Percentiles rank a stretch among this genome's conserved stretches.
These are phyloP conservation scores for Callocephalon fimbriatum DNA, from an alignment of 2,113 vertebrate species.

Conservation along the genomic window DNA sequence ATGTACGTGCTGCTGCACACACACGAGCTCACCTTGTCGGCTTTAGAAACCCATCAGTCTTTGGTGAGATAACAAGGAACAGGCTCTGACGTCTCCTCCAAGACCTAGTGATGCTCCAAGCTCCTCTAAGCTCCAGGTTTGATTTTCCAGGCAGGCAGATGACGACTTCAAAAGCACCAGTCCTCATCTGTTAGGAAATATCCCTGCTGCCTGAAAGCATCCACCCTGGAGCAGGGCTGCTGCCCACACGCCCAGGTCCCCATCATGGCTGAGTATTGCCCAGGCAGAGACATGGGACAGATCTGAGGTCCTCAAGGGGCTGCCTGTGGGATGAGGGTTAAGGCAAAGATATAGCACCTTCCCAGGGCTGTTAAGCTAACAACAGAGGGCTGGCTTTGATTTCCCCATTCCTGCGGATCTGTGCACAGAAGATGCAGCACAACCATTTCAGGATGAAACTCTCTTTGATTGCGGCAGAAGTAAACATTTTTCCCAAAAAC, in stretches of 20 bases:
- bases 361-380: not conserved
- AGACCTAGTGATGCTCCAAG: not conserved
- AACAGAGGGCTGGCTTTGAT: not conserved
- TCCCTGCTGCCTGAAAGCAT: not conserved
- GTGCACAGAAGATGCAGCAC: not conserved
- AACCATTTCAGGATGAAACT: not conserved
- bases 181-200: not conserved
- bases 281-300: accelerated
- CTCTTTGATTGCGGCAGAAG: constrained; percentile 43
- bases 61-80: not conserved
- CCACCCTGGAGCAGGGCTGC: not conserved
- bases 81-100: not conserved
- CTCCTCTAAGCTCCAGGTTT: not conserved
- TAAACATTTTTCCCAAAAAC: constrained; percentile 2
- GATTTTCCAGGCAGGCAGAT: not conserved
- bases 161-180: not conserved
- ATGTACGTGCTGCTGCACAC: not conserved
- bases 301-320: not conserved
- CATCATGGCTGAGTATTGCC: accelerated
- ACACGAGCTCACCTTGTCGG: not conserved
- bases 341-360: not conserved
- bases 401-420: not conserved
- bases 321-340: not conserved
- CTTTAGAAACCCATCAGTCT: not conserved
- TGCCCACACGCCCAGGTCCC: accelerated